Evolutionary conservation across 2,888 invertebrate species (phyloP).

Genomic region (Tholera decimalis): DNA sequence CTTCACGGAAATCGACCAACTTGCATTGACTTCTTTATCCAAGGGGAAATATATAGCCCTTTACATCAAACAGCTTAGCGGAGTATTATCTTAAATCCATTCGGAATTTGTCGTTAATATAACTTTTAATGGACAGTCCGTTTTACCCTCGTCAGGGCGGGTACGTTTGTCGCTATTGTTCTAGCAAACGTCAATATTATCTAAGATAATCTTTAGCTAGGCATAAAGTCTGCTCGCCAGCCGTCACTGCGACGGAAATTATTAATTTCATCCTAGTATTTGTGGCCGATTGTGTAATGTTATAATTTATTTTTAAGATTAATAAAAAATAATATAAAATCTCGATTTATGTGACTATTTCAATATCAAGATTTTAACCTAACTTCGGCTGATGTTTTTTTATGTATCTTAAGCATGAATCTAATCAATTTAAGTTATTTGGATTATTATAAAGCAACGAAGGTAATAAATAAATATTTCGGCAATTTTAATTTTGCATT

Average conservation of each 20-base stretch:
- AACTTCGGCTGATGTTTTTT: too few relatives aligned
- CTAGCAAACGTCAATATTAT: conserved; percentile 67
- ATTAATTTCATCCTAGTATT: conserved; percentile 42
- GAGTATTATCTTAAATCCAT: conserved; percentile 69
- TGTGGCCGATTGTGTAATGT: background rate
- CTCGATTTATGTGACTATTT: too few relatives aligned
- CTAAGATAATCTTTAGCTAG: conserved; percentile 45
- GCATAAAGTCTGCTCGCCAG: conserved; percentile 25
- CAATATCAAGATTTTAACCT: too few relatives aligned
- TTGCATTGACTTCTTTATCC: conserved; percentile 25
- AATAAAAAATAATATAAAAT: too few relatives aligned
- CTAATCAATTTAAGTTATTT: too few relatives aligned
- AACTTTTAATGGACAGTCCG: conserved; percentile 73
- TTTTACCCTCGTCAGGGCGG: conserved; percentile 71
- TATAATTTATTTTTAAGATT: too few relatives aligned
- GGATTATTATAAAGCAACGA: too few relatives aligned
- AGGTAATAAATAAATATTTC: too few relatives aligned
- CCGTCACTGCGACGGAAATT: conserved; percentile 30
- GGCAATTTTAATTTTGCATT: too few relatives aligned
- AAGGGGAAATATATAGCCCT: conserved; percentile 45
- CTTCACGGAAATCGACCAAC: background rate
- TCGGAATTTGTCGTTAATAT: conserved; percentile 74
- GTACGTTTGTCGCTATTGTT: conserved; percentile 62
- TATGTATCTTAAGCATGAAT: too few relatives aligned
- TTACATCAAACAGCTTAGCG: conserved; percentile 29